phyloP scores from a whole-genome alignment of 2,888 invertebrate genomes.

The Heteropelma amictum region DNA sequence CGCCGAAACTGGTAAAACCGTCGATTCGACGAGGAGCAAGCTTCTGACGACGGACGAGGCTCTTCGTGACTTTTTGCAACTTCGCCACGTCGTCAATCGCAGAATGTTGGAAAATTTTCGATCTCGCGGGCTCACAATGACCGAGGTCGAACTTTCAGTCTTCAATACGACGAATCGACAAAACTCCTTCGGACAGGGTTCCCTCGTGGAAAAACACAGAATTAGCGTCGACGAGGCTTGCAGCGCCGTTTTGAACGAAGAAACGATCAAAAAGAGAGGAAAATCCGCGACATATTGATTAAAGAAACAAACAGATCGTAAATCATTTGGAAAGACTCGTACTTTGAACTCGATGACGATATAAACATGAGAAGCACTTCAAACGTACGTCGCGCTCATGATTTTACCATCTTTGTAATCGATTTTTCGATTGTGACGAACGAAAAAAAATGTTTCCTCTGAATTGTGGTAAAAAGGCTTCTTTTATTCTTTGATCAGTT shows the following conservation, averaged over 20 bases:
- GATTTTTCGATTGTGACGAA: background rate
- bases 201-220: slow-evolving; percentile 54
- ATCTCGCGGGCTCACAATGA: slow-evolving; percentile 56
- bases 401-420: no score
- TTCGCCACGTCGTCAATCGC: slow-evolving; percentile 52
- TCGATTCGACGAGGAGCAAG: slow-evolving; percentile 42
- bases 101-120: slow-evolving; percentile 56
- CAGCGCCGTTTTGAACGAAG: background rate
- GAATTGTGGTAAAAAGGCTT: no score
- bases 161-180: slow-evolving; percentile 59
- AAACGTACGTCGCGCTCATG: no score
- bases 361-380: no score
- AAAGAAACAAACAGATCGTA: background rate
- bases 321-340: background rate
- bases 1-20: slow-evolving; percentile 18
- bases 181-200: slow-evolving; percentile 60
- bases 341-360: background rate
- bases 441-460: no score
- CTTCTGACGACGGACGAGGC: slow-evolving; percentile 56
- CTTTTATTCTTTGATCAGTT: no score
- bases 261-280: background rate
- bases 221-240: slow-evolving; percentile 43
- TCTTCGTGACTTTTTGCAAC: slow-evolving; percentile 54
- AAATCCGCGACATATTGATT: background rate
- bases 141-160: slow-evolving; percentile 60